Base-by-base conservation (phyloP, 1,140 invertebrate species). In the Drosophila rhopaloa region DNA sequence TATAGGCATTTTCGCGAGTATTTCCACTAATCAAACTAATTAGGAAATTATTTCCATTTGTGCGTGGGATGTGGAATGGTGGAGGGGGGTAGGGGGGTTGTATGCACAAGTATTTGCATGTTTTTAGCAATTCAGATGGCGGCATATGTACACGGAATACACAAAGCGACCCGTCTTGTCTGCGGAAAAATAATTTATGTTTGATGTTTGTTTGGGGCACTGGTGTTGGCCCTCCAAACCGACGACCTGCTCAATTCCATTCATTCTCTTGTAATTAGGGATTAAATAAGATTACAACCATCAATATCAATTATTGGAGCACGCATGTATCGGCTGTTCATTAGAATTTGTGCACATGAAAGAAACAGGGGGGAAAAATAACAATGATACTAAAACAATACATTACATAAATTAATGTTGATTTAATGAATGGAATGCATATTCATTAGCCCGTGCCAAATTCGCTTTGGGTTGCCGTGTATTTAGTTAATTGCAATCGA, bases 401-500 rank as follows among this genome's bases (percentile, higher is more conserved):
- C 82, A 86, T 86, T 86, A 86, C 79, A 88, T 88, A 89, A 88
- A 88, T 88, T 88, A 88, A 88, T 89, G 83, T 70, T 74, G 72
- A 83, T 83, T 83, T 88, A 88, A 88, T 88, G 83, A 88, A 89
- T 77, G 83, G 84, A 79, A 88, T 88, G 79, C 83, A 88, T 83
- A 88, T 88, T 88, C 83, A 89, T 83, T 89, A 76, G 62, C 38
- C 51, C 40, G 53, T 77, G 57, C 53, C 61, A 51, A 68, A 66
- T 76, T 54, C 76, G 53, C 56, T 80, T 63, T 48, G 55, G 19
- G 35, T 55, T 53, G 58, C 73, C 72, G 51, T 43, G 76, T 83
- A 80, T 88, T 88, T 80, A 88, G 84, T 88, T 88, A 88, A 88
- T 88, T 89, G 84, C 83, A 88, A 88, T 89, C 63, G 81, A 88